Percentiles rank a stretch among this genome's conserved stretches.
Evolutionary conservation across 2,888 invertebrate species (phyloP).

Genomic region (Pseudococcus longispinus): DNA sequence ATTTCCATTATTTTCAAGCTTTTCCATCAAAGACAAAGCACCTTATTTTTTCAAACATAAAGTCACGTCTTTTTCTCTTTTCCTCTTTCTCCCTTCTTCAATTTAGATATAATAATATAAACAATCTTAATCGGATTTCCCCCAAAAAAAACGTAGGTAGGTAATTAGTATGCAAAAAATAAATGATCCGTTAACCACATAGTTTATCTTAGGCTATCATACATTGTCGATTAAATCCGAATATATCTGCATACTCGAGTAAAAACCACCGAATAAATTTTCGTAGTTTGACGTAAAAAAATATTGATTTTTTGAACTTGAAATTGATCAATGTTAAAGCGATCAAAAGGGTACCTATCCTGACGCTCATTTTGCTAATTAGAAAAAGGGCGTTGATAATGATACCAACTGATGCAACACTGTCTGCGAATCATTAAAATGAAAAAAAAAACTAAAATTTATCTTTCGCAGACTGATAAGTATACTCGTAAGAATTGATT

Average conservation of each 20-base stretch:
- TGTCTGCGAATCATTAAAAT: not conserved
- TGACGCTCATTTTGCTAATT: not conserved
- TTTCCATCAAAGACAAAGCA: too few relatives aligned
- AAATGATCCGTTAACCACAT: not conserved
- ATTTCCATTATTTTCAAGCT: too few relatives aligned
- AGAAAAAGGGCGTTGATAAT: not conserved
- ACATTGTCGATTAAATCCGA: not conserved
- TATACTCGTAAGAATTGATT: not conserved
- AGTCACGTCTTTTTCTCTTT: too few relatives aligned
- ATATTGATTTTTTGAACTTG: conserved; percentile 4
- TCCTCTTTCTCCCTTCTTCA: too few relatives aligned
- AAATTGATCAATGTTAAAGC: not conserved
- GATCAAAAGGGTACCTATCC: not conserved
- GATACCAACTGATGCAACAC: not conserved
- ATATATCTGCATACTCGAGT: not conserved
- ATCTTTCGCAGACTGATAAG: not conserved
- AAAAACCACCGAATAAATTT: not conserved
- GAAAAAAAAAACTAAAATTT: not conserved
- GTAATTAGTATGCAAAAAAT: not conserved
- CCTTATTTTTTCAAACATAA: too few relatives aligned
- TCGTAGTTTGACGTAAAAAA: not conserved
- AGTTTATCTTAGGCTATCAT: not conserved
- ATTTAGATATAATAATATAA: too few relatives aligned
- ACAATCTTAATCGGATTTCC: not conserved
- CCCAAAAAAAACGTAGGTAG: not conserved